Conservation (phyloP, 2,888 invertebrate genomes). For the Apotomis capreana region DNA sequence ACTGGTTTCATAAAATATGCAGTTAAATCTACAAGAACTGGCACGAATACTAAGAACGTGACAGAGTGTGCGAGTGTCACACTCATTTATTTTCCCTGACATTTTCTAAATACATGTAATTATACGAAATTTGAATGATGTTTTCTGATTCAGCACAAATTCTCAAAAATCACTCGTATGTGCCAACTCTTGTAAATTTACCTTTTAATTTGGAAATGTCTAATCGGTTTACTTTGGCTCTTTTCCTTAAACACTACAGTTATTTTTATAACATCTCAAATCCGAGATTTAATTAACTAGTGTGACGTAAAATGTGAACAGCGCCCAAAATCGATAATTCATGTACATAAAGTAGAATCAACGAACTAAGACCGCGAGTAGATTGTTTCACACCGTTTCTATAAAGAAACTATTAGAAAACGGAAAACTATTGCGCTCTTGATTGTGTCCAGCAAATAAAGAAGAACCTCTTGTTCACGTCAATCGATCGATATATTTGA, state of each 20-base stretch:
- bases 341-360: conserved; percentile 20
- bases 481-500: neutral
- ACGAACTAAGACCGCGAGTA: conserved; percentile 15
- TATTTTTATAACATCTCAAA: conserved; percentile 1
- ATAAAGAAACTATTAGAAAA: conserved; percentile 16
- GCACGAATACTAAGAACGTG: too few relatives aligned
- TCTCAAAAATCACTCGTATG: conserved; percentile 3
- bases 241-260: conserved; percentile 20
- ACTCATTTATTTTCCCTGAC: too few relatives aligned
- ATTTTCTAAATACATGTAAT: too few relatives aligned
- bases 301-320: conserved; percentile 35
- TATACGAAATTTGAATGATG: too few relatives aligned
- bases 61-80: too few relatives aligned
- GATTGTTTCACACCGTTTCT: conserved; percentile 12
- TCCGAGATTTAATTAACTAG: conserved; percentile 10
- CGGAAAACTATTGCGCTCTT: conserved; percentile 3
- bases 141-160: neutral
- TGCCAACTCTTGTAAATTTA: too few relatives aligned
- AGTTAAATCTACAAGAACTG: too few relatives aligned
- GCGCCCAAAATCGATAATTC: conserved; percentile 28
- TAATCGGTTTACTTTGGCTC: conserved; percentile 18
- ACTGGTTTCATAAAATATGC: too few relatives aligned
- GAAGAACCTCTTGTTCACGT: neutral
- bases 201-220: neutral
- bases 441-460: conserved; percentile 14